Percentiles rank a stretch among this genome's conserved stretches.
phyloP scores from a whole-genome alignment of 2,797 vertebrate genomes.

The Spheniscus humboldti region DNA sequence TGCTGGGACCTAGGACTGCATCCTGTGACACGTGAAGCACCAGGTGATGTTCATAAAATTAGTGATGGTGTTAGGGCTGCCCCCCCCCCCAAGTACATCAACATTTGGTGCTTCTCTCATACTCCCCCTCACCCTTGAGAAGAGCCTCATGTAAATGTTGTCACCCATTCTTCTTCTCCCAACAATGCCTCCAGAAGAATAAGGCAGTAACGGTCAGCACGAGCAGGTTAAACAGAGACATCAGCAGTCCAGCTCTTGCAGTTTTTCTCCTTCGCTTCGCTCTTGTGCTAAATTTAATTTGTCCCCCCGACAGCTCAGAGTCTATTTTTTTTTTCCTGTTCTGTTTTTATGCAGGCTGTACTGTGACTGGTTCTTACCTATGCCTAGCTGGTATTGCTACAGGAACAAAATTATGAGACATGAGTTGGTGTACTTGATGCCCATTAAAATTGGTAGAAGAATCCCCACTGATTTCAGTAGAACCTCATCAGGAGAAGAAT shows the following conservation, averaged over 20 bases:
- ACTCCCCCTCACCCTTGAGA: not conserved
- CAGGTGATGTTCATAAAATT: not conserved
- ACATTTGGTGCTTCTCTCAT: not conserved
- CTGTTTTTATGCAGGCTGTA: not conserved
- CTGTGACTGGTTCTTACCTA: not conserved
- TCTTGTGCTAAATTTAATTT: not conserved
- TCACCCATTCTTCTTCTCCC: not conserved
- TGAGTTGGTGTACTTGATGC: not conserved
- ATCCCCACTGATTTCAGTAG: not conserved
- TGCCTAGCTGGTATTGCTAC: not conserved
- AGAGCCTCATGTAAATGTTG: not conserved
- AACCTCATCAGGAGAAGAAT: not conserved
- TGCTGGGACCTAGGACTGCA: not conserved
- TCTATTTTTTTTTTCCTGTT: not conserved
- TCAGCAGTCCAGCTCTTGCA: not conserved
- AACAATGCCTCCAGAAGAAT: not conserved
- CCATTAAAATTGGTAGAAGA: not conserved
- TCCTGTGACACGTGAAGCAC: not conserved
- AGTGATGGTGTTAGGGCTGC: not conserved
- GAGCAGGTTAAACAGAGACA: not conserved
- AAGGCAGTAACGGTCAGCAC: not conserved
- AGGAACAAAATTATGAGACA: not conserved
- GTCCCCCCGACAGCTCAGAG: not conserved
- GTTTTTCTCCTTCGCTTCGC: not conserved
- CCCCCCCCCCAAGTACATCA: not conserved